Conservation (phyloP, 2,888 invertebrate genomes). For the Cecidostiba fungosa region DNA sequence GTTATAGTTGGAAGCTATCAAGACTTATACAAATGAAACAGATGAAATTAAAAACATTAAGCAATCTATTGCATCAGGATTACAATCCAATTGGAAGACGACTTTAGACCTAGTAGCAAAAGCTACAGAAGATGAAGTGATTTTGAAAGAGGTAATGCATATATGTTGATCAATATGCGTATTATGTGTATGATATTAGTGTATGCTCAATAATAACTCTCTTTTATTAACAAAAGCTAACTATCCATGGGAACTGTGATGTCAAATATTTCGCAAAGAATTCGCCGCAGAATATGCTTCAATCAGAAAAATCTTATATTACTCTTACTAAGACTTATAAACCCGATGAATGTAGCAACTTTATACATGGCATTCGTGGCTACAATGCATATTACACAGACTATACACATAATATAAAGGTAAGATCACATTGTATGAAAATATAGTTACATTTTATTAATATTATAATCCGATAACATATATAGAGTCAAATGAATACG, state of each 20-base stretch:
- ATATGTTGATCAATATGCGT: not conserved
- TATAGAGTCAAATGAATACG: not conserved
- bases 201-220: not conserved
- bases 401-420: not conserved
- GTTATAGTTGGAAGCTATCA: not conserved
- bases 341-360: not conserved
- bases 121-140: not conserved
- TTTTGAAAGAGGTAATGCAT: not conserved
- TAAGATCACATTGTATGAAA: not conserved
- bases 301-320: not conserved
- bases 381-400: not conserved
- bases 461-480: not conserved
- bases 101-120: not conserved
- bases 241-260: not conserved
- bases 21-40: not conserved
- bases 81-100: not conserved
- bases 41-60: not conserved
- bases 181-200: too few species aligned
- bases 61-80: conserved; percentile 1
- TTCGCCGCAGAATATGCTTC: not conserved
- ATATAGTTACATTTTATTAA: not conserved
- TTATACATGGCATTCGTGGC: not conserved
- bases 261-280: not conserved
- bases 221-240: not conserved
- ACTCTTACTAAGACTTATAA: not conserved